Evolutionary conservation across 2,113 vertebrate genomes (phyloP), one percentile per base, ranked within the genome.

Genomic region (Hystrix brachyura): DNA sequence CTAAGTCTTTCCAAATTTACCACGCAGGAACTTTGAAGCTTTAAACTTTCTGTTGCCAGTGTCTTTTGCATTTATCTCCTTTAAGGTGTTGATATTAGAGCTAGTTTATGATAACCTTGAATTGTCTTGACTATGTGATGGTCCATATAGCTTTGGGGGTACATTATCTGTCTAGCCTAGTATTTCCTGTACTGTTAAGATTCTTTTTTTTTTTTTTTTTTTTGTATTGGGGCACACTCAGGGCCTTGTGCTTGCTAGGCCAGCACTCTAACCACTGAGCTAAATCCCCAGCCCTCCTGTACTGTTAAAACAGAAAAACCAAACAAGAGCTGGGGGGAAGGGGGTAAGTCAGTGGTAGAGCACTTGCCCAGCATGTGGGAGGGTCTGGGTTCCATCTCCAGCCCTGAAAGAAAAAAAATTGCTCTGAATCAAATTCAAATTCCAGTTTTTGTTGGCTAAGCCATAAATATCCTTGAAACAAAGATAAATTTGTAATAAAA

Each of bases 1-100:
- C n/a, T 48, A 84, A 87, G 15, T n/a, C 59, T 79, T 98, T 89
- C 38, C 87, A 62, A 74, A 11, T 48, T 65, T 92, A 90, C 64
- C 19, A 71, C 67, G 59, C 43, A 88, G 81, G 46, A 69, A 25
- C 21, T 94, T 97, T 92, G 59, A 93, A 86, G 46, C 83, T 80
- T 65, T 11, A 51, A n/a, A 29, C 43, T 78, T 65, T 43, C 65
- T 34, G 43, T 19, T 9, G 7, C 8, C 27, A 14, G 23, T 2
- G 14, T n/a, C 76, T 86, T 80, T 76, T 48, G 46, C 51, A 67
- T 62, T 67, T 38, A 55, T 69, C 34, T 92, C 57, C 34, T 85
- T 78, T 64, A 82, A 53, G 53, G 34, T 89, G 21, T 80, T 46
- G 34, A 17, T 93, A 74, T 57, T 15, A 19, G 46, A 48, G 32